A percentile compares a stretch with the other conserved stretches of the same genome.
Conservation (phyloP, 2,888 invertebrate genomes). For the Romanomermis culicivorax region DNA sequence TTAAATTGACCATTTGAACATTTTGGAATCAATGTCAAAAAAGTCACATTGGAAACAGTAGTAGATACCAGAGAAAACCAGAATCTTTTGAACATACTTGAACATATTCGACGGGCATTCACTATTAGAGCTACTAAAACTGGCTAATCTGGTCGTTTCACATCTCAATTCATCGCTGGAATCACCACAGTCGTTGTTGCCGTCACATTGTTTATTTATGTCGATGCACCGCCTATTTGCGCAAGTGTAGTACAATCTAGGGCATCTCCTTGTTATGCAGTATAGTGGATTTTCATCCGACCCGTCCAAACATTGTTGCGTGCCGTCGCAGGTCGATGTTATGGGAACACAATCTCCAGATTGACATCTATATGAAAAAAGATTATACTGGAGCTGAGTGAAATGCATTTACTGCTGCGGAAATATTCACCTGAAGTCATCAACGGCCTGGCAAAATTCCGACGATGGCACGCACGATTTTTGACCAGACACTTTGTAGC, state of each 20-base stretch:
- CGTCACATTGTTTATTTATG: conserved; percentile 49
- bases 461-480: conserved; percentile 50
- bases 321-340: conserved; percentile 53
- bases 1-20: no score
- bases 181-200: conserved; percentile 88
- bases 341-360: conserved; percentile 78
- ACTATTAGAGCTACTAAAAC: not conserved
- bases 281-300: conserved; percentile 71
- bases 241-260: conserved; percentile 24
- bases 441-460: not conserved
- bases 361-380: conserved; percentile 66
- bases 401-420: no score
- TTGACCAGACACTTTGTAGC: conserved; percentile 67
- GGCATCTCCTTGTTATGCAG: conserved; percentile 25
- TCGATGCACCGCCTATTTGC: conserved; percentile 47
- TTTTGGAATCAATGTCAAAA: no score
- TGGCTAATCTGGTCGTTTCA: no score
- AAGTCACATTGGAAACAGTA: no score
- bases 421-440: conserved; percentile 45
- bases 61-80: no score
- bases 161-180: conserved; percentile 86
- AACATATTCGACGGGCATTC: not conserved
- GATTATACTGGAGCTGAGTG: no score
- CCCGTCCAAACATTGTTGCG: conserved; percentile 85
- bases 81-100: no score